phyloP scores from a whole-genome alignment of 2,113 vertebrate genomes.

The Aspiorhynchus laticeps region DNA sequence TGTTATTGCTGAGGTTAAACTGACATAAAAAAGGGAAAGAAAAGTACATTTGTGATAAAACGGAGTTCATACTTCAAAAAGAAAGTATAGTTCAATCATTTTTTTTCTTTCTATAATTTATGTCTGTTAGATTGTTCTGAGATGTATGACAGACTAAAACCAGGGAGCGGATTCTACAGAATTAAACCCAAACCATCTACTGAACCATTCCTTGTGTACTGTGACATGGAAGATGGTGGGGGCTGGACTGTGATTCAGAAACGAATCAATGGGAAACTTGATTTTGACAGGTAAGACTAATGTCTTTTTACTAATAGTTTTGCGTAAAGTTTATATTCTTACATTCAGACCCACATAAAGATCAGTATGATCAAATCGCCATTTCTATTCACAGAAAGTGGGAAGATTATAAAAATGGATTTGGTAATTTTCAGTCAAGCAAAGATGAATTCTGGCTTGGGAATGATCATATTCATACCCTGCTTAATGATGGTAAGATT shows the following conservation, averaged over 20 bases:
- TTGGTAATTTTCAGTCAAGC: conserved; percentile 84
- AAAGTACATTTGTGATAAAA: not conserved
- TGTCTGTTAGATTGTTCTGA: conserved; percentile 80
- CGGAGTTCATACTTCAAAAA: not conserved
- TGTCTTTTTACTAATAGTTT: not conserved
- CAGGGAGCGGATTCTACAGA: conserved; percentile 81
- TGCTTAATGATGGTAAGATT: conserved; percentile 78
- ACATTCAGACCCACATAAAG: not conserved
- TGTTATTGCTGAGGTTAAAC: not conserved
- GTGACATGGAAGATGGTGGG: conserved; percentile 89
- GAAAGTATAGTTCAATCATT: not conserved
- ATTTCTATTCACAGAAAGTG: conserved; percentile 76
- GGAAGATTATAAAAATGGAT: conserved; percentile 88
- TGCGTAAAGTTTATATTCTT: not conserved
- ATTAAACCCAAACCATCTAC: conserved; percentile 74
- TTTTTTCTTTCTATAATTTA: not conserved
- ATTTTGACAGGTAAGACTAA: conserved; percentile 81
- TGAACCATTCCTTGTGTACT: conserved; percentile 85
- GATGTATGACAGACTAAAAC: conserved; percentile 74
- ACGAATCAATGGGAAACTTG: conserved; percentile 82
- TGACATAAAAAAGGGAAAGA: not conserved
- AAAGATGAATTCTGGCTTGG: conserved; percentile 92
- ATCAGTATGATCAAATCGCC: not conserved
- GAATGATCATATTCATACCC: conserved; percentile 82
- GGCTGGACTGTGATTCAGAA: conserved; percentile 90